Evolutionary conservation across 2,113 vertebrate genomes (phyloP).

Genomic region (Pteropus alecto): DNA sequence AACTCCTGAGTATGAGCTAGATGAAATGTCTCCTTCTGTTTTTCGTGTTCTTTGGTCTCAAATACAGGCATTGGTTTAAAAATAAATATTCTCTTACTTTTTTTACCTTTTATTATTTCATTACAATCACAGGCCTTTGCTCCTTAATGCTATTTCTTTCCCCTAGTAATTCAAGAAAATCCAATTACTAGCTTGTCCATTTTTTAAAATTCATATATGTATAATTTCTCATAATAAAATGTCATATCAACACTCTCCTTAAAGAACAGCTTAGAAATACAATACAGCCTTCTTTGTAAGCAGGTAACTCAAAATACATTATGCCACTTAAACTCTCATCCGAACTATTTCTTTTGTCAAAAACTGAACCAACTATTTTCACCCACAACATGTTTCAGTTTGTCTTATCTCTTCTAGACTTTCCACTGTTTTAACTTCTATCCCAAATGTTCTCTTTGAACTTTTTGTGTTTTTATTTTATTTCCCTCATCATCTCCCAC

Average conservation of each 20-base stretch:
- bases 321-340: background rate
- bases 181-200: background rate
- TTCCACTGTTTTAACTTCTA: background rate
- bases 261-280: background rate
- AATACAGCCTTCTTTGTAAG: background rate
- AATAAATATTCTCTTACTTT: background rate
- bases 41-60: background rate
- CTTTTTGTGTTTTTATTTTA: conserved; percentile 16
- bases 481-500: background rate
- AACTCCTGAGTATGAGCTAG: background rate
- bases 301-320: background rate
- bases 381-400: background rate
- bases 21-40: background rate
- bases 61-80: background rate
- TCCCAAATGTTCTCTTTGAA: background rate
- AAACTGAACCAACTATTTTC: background rate
- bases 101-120: background rate
- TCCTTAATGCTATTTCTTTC: background rate
- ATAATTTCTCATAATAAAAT: conserved; percentile 4
- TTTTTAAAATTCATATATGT: background rate
- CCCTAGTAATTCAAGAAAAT: background rate
- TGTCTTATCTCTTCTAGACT: background rate
- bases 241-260: background rate
- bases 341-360: background rate
- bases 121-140: background rate